Conservation (phyloP, 2,797 vertebrate genomes). For the Scolopax bukidnonensis region DNA sequence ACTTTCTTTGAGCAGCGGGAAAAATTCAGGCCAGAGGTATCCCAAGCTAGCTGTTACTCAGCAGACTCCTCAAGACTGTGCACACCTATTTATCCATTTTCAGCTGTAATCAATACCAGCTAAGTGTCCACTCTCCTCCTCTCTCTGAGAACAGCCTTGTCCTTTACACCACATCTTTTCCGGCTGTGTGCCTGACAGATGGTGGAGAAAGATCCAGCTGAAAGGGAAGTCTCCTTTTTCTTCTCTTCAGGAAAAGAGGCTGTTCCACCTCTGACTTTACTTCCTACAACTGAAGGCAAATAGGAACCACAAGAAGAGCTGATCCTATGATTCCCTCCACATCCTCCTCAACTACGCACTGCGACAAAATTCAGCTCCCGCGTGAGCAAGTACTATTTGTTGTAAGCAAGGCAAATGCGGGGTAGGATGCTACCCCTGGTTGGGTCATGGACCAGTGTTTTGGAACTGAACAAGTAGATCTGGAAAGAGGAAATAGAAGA, state of each 20-base stretch:
- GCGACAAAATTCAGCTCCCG: background rate
- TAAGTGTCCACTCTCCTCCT: background rate
- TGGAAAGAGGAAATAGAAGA: background rate
- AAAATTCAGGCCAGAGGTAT: background rate
- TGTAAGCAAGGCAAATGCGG: fast-evolving
- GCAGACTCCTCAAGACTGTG: background rate
- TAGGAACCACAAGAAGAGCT: background rate
- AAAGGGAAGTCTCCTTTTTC: background rate
- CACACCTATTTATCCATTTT: background rate
- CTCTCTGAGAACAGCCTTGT: background rate
- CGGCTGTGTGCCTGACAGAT: background rate
- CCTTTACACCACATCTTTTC: background rate
- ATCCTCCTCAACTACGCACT: background rate
- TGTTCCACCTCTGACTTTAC: background rate
- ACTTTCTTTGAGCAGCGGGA: background rate
- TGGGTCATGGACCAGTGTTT: background rate
- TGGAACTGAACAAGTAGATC: background rate
- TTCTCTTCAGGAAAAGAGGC: background rate
- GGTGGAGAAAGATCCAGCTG: background rate
- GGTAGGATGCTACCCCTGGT: background rate
- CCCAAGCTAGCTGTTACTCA: background rate
- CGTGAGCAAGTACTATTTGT: background rate
- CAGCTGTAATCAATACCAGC: background rate
- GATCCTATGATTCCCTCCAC: background rate
- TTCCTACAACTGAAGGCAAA: background rate